Evolutionary conservation across 2,797 vertebrate genomes (phyloP), one percentile per base, ranked within the genome.

Genomic region (Peromyscus melanophrys): DNA sequence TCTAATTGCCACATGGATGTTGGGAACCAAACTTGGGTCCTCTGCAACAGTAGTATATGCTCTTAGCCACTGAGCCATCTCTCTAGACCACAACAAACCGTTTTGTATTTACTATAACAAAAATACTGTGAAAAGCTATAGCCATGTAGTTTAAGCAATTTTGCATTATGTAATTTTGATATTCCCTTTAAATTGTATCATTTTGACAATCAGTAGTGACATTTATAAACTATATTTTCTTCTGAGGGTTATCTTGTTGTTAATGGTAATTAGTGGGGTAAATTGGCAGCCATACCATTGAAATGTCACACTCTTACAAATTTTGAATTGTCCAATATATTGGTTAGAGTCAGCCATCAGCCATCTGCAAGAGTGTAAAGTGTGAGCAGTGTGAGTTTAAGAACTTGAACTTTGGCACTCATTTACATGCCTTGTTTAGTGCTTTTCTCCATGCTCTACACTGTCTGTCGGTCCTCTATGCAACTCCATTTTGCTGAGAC

Each of bases 221-320:
- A 57, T 55, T 75, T 88, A 9, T 80, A 65, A 29, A 49, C 73
- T 73, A 89, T 77, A 69, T 73, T 95, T 95, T 85, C 69, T 69
- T 71, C 21, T 19, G 52, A 76, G 29, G 34, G 69, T 71, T 89
- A 49, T 67, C 4, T n/a, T 69, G 31, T 4, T 63, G 0, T 86
- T 94, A 49, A 43, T 77, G 46, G 61, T 40, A 87, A 85, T 82
- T 84, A 86, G 0, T 40, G 43, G 59, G 46, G 23, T 80, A 71
- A 65, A 34, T 16, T 52, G 37, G 13, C 23, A 77, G 16, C 63
- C 75, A 17, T 59, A 10, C 13, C 14, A 43, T 14, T 52, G 40
- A 95, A 57, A 21, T 94, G 59, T 82, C 19, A 77, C 6, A 93
- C 6, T 71, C 6, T 11, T 61, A 34, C 34, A 59, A n/a, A 61